A percentile compares a stretch with the other conserved stretches of the same genome.
phyloP scores from a whole-genome alignment of 1,140 invertebrate species.

The Drosophila erecta region DNA sequence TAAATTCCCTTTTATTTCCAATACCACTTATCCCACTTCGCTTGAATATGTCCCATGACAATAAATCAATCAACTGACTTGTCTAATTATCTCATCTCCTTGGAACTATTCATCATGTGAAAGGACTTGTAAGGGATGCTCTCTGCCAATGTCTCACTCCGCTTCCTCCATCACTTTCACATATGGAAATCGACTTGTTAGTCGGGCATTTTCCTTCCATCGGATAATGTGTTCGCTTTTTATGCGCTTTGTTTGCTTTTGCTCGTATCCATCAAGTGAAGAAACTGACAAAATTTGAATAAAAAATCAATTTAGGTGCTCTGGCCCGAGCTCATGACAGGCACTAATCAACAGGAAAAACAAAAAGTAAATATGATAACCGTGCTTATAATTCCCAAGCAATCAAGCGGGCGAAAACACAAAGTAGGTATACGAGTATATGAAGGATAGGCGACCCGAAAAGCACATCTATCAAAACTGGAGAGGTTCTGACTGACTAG shows the following conservation, averaged over 20 bases:
- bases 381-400: slow-evolving; percentile 39
- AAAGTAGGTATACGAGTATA: not conserved
- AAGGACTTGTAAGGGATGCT: slow-evolving; percentile 14
- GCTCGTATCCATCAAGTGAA: slow-evolving; percentile 41
- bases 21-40: not conserved
- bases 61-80: slow-evolving; percentile 49
- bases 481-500: slow-evolving; percentile 33
- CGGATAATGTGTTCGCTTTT: slow-evolving; percentile 47
- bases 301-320: slow-evolving; percentile 73
- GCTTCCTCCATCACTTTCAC: slow-evolving; percentile 2
- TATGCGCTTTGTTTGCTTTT: not conserved
- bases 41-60: slow-evolving; percentile 4
- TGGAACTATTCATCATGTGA: slow-evolving; percentile 38
- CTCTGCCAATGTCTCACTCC: slow-evolving; percentile 13
- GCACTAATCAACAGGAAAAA: slow-evolving; percentile 27
- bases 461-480: slow-evolving; percentile 45
- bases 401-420: slow-evolving; percentile 11
- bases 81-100: slow-evolving; percentile 47
- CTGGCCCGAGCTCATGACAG: slow-evolving; percentile 25
- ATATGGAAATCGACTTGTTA: slow-evolving; percentile 62
- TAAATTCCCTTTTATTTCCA: not conserved
- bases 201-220: slow-evolving; percentile 23
- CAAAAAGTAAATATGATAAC: slow-evolving; percentile 20
- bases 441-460: slow-evolving; percentile 8
- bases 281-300: slow-evolving; percentile 60